Evolutionary conservation across 2,888 invertebrate species (phyloP), one percentile per base, ranked within the genome.

Genomic region (Caenorhabditis sp.): DNA sequence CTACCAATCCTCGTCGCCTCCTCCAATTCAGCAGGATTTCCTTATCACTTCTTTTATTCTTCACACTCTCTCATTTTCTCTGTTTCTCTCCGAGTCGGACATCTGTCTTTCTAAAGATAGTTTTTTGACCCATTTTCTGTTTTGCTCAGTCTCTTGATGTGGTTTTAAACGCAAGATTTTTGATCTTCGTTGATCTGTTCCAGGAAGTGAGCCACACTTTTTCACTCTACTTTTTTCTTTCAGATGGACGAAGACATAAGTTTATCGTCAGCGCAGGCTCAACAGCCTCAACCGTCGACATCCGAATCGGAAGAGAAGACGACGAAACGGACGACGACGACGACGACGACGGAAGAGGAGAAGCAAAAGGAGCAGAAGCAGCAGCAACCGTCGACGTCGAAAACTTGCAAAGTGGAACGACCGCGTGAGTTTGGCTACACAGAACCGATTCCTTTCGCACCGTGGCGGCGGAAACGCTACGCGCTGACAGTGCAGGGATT

Each of bases 401-500:
- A 27, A 26, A 26, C 59, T 20, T 50, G 24, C 9, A 58, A 56
- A 17, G 66, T 56, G 2, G n/a, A n/a, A n/a, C n/a, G n/a, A n/a
- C n/a, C n/a, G n/a, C 66, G 43, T 24, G 71, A 61, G 7, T 78
- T 81, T 35, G 81, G 81, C 24, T 79, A 81, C 63, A 35, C 61
- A 9, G 53, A 66, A 39, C 15, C 53, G 1, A 32, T 73, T 22
- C 68, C 77, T 6, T 72, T 70, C 17, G 81, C 81, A 1, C 84
- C 84, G 13, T 84, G 84, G 84, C 65, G 80, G 26, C 66, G 78
- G 37, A 81, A 79, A 71, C 76, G 79, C 24, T 83, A 83, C 58
- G 75, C 59, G n/a, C 56, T 83, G 22, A 77, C 77, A 24, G 55
- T 84, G 20, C 68, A 81, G 27, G 84, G 84, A 85, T 92, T 99